Evolutionary conservation across 2,888 invertebrate species (phyloP), one percentile per base, ranked within the genome.

Genomic region (Philaethria dido): DNA sequence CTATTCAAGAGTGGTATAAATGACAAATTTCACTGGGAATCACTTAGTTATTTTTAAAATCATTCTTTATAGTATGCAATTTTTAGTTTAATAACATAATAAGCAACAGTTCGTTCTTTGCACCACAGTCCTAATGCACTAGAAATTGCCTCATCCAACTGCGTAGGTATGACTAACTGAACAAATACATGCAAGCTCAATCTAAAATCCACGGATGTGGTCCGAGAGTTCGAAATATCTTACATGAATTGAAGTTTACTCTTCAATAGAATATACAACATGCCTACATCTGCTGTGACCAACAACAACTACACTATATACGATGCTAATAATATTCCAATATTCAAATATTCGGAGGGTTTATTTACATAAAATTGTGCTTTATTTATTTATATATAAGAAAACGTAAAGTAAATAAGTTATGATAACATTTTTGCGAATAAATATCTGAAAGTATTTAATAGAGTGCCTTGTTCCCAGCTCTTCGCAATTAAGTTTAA

Each of bases 91-190:
- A 52, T 52, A 5, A 13, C 29, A 1, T 52, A 11, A 11, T 52
- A 29, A 52, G 16, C 52, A 52, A 33, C 52, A 42, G 22, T 36
- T 55, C 20, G 20, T 42, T 57, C 13, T 62, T 69, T 66, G 62
- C 18, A 65, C 64, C 57, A 57, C 42, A 57, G 16, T 57, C 62
- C 47, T 68, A 69, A 69, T 68, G 55, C 62, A 67, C 67, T 64
- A 64, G 67, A 64, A 69, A 69, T 57, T 62, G 64, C 64, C 67
- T 64, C 67, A 59, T 64, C 42, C 57, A 50, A 59, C 61, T 68
- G 61, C 66, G 65, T 69, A 63, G 64, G 64, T 64, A 69, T 66
- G 69, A 63, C 66, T 63, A 62, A 60, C 20, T 66, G 66, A 63
- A 63, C 66, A 66, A 68, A 64, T 52, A 68, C 52, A 62, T 64